A percentile compares a stretch with the other conserved stretches of the same genome.
phyloP scores from a whole-genome alignment of 2,888 invertebrate species.

The Neuroscelio doddi region DNA sequence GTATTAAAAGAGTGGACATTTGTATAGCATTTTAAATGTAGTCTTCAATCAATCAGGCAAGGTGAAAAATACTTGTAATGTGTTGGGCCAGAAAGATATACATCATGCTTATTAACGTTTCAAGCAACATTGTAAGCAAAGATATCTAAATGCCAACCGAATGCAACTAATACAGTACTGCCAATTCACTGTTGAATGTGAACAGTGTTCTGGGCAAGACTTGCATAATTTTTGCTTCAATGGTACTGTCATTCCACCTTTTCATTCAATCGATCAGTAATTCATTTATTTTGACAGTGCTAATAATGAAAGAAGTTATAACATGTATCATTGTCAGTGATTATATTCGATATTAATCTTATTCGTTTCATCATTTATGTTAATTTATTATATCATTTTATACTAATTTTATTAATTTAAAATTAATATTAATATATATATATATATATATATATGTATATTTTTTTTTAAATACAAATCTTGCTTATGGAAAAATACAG shows the following conservation, averaged over 20 bases:
- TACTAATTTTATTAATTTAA: too few relatives aligned
- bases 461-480: too few relatives aligned
- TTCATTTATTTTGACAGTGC: slow-evolving; percentile 3
- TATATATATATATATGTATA: too few relatives aligned
- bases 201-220: slow-evolving; percentile 26
- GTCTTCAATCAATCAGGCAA: too few relatives aligned
- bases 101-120: slow-evolving; percentile 29
- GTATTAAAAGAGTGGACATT: too few relatives aligned
- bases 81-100: too few relatives aligned
- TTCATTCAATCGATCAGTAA: neutral
- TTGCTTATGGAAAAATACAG: too few relatives aligned
- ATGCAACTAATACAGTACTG: slow-evolving; percentile 35
- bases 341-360: neutral
- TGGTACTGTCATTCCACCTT: slow-evolving; percentile 7
- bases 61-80: too few relatives aligned
- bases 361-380: neutral
- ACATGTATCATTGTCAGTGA: slow-evolving; percentile 2
- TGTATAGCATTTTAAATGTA: too few relatives aligned
- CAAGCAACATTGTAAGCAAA: slow-evolving; percentile 21
- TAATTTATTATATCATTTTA: neutral
- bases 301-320: neutral
- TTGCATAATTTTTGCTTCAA: neutral
- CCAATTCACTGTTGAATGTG: slow-evolving; percentile 29
- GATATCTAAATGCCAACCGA: slow-evolving; percentile 42
- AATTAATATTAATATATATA: too few relatives aligned